Evolutionary conservation across 1,140 invertebrate genomes (phyloP).

Genomic region (Bombus waltoni): DNA sequence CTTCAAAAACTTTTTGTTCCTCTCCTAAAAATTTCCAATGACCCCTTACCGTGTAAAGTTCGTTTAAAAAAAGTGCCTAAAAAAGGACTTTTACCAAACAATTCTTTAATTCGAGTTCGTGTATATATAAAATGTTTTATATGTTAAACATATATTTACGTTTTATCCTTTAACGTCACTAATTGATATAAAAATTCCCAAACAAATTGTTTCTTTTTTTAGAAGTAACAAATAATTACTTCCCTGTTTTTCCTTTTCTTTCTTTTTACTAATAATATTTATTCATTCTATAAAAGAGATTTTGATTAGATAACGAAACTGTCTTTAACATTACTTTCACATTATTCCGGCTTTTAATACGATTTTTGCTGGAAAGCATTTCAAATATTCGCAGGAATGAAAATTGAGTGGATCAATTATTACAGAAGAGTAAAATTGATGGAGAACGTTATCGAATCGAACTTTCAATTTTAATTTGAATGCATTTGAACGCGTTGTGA

Average conservation of each 20-base stretch:
- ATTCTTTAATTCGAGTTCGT: background rate
- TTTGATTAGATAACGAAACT: background rate
- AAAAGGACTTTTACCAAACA: background rate
- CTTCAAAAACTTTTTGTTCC: slow-evolving; percentile 13
- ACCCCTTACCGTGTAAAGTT: background rate
- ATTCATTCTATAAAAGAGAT: background rate
- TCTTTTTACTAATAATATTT: background rate
- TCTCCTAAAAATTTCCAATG: slow-evolving; percentile 1
- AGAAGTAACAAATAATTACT: background rate
- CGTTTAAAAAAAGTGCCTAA: background rate
- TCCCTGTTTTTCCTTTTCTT: too few relatives aligned
- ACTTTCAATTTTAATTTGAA: slow-evolving; percentile 5
- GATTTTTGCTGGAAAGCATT: background rate
- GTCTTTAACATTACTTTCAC: background rate
- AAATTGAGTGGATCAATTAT: background rate
- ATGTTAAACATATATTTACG: background rate
- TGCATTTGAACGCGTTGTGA: background rate
- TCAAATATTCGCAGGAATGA: background rate
- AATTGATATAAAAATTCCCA: background rate
- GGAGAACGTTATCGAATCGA: background rate
- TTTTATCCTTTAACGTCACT: background rate
- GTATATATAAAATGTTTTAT: background rate
- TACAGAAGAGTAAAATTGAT: background rate
- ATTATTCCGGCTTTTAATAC: background rate
- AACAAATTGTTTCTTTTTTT: background rate